These are phyloP conservation scores for Cyclina sinensis DNA, from an alignment of 1,140 invertebrate genomes.

Conservation along the genomic window DNA sequence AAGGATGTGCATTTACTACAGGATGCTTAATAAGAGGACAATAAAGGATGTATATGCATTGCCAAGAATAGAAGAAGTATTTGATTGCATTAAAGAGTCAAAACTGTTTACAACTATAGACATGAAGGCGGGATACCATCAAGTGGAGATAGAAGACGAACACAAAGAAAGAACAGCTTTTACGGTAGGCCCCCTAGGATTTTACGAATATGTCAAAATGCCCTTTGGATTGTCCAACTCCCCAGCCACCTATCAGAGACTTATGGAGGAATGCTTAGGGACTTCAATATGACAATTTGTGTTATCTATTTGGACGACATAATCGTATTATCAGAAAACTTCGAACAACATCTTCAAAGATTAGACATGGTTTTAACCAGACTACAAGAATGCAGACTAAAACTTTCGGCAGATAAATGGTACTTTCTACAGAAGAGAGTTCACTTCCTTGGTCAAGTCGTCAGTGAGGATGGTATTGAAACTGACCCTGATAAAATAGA, in stretches of 20 bases:
- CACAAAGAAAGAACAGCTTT: conserved; percentile 42
- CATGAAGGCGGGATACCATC: conserved; percentile 37
- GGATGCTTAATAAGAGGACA: background rate
- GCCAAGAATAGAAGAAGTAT: conserved; percentile 16
- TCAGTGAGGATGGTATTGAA: conserved; percentile 16
- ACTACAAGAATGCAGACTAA: background rate
- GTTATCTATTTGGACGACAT: conserved; percentile 21
- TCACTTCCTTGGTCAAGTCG: conserved; percentile 13
- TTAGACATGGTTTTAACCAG: conserved; percentile 15
- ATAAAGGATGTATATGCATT: conserved; percentile 23
- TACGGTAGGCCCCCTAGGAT: conserved; percentile 19
- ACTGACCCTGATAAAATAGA: conserved; percentile 38
- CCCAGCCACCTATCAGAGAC: background rate
- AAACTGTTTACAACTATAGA: conserved; percentile 28
- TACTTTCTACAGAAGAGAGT: background rate
- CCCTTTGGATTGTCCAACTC: background rate
- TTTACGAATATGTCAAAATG: conserved; percentile 16
- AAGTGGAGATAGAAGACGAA: conserved; percentile 26
- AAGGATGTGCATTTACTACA: conserved; percentile 24
- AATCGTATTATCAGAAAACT: background rate
- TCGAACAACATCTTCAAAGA: conserved; percentile 22
- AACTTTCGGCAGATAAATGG: conserved; percentile 2
- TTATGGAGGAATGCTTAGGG: conserved; percentile 29
- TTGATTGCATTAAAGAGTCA: background rate
- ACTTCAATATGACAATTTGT: conserved; percentile 9